Conservation (phyloP, 2,797 vertebrate genomes). For the Falco columbarius region DNA sequence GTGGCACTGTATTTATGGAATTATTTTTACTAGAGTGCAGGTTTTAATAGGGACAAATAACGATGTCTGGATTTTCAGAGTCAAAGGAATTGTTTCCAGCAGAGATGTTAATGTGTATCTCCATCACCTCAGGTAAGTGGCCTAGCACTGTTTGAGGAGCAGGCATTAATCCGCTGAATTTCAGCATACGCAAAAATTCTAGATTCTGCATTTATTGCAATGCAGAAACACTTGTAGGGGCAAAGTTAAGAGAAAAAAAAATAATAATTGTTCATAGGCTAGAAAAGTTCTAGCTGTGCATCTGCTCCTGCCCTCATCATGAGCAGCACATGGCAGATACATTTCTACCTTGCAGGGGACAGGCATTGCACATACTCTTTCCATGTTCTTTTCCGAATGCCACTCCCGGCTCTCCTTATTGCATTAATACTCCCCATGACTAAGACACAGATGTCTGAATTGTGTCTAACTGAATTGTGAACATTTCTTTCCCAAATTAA, state of each 20-base stretch:
- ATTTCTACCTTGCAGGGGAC: not conserved
- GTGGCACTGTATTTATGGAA: not conserved
- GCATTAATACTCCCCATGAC: not conserved
- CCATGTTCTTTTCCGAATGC: not conserved
- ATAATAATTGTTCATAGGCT: not conserved
- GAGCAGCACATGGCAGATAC: not conserved
- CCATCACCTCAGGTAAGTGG: not conserved
- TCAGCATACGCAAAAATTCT: not conserved
- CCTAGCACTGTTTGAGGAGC: not conserved
- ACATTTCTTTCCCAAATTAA: not conserved
- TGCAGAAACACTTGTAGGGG: not conserved
- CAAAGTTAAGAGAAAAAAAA: not conserved
- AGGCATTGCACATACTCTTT: not conserved
- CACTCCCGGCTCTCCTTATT: not conserved
- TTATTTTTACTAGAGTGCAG: not conserved
- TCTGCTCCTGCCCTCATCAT: not conserved
- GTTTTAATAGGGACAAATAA: not conserved
- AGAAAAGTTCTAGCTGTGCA: not conserved
- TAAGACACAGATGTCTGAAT: not conserved
- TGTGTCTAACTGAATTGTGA: not conserved
- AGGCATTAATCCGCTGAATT: not conserved
- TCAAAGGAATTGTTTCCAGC: not conserved
- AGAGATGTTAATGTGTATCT: not conserved
- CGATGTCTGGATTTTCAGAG: not conserved
- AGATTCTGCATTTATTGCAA: not conserved